Base-by-base conservation (phyloP, 30 jellyfish, hydroid and myxozoan species). In the Aurelia sp. region DNA sequence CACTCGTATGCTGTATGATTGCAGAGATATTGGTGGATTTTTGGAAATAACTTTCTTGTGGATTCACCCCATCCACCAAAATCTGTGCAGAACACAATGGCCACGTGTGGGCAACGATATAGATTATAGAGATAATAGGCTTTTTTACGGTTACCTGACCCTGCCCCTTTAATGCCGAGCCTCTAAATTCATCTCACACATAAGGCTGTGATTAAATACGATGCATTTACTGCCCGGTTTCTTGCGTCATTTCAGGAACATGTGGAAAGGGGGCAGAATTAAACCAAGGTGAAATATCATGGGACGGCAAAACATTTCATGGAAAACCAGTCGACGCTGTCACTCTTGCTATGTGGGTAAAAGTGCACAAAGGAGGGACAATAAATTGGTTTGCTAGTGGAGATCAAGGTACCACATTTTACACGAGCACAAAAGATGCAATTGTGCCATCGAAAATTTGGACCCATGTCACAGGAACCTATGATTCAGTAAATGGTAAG, bases 381-480 rank as follows among this genome's bases (percentile, higher is more conserved):
- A 80, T 93, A 67, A 93, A 86, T 44, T 93, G 98, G 98, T 93
- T 93, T 71, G 97, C 97, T 4, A 93, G 90, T 64, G 96, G 97
- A 19, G 91, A 88, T 66, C 57, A 75, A 63, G 96, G 98, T 6
- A 87, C 88, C 16, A 93, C 92, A 59, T 93, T 93, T 70, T 82
- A 76, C 63, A 80, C 95, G 10, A 84, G 90, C 50, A 88, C 97
- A 2, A 76, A 87, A 76, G 97, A 92, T 24, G 88, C 99, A 0
- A 91, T 70, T 13, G 88, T 94, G 22, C 99, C 99, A 58, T 90
- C 97, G 8, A 94, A 94, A 57, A 86, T 94, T 2, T 94, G 99
- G 99, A 94, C 99, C 22, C 99, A 94, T 57, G 96, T 94, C 10
- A 96, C 97, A 6, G 99, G 99, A 12, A 82, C 99, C 3, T 94